These are phyloP conservation scores for Dinoponera quadriceps DNA, from an alignment of 1,140 invertebrate genomes.

Conservation along the genomic window DNA sequence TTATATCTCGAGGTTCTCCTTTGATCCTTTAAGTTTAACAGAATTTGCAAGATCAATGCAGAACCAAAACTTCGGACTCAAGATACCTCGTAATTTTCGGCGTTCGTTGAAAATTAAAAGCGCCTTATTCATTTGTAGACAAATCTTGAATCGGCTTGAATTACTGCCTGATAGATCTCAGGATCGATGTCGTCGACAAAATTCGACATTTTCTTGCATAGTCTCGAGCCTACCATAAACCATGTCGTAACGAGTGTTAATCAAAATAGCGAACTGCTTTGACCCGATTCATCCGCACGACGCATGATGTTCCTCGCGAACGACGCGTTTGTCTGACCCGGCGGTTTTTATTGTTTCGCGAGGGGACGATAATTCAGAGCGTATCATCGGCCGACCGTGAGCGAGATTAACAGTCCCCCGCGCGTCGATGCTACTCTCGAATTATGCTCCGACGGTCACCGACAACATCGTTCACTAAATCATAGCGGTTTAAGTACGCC, in stretches of 20 bases:
- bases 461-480: conserved; percentile 22
- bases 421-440: conserved; percentile 23
- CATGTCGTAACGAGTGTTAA: conserved; percentile 30
- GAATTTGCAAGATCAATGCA: too few relatives aligned
- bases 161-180: too few relatives aligned
- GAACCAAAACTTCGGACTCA: too few relatives aligned
- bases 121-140: too few relatives aligned
- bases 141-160: too few relatives aligned
- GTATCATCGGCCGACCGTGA: conserved; percentile 1
- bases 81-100: too few relatives aligned
- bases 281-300: conserved; percentile 6
- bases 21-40: too few relatives aligned
- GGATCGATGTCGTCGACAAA: not conserved
- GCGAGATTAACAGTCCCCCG: conserved; percentile 6
- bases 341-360: conserved; percentile 18
- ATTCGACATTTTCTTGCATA: too few relatives aligned
- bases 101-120: too few relatives aligned
- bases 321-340: not conserved
- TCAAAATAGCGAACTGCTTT: conserved; percentile 33
- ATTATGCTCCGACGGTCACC: conserved; percentile 16
- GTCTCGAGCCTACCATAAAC: too few relatives aligned
- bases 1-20: too few relatives aligned
- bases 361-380: conserved; percentile 7
- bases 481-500: conserved; percentile 37
- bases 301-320: conserved; percentile 19